Evolutionary conservation across 2,113 vertebrate species (phyloP), one percentile per base, ranked within the genome.

Genomic region (Oncorhynchus clarkii): DNA sequence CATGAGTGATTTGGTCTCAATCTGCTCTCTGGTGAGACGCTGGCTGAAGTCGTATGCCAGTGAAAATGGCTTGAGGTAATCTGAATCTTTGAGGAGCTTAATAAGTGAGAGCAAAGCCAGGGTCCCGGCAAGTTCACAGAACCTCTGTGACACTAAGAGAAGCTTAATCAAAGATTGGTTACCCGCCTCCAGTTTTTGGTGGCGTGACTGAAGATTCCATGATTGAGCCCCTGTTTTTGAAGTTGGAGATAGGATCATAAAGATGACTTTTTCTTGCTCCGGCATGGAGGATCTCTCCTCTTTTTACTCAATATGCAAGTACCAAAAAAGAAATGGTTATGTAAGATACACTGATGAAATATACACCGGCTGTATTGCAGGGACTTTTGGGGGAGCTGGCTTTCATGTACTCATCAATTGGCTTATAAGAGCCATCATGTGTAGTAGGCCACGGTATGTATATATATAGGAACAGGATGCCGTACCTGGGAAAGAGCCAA

Each of bases 21-120:
- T 77, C 81, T 84, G 82, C 73, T 82, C 82, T 77, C 78, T 83
- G 85, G 84, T 86, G 86, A 89, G 80, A 82, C 75, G 77, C 80
- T 78, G 59, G n/a, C 59, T 16, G 76, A 78, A 78, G 81, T 39
- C 13, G 39, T 66, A 66, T 75, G 84, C 77, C 79, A 70, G 72
- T 48, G 60, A 73, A 89, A 86, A 88, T 82, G 86, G 83, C 82
- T 91, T 67, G 49, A 84, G 86, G 84, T 87, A 76, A 84, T 87
- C 77, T 73, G 79, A 88, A 78, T 84, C 79, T 87, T 76, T 76
- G 80, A 86, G 57, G 73, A 81, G 84, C 76, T 80, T 77, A 81
- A 51, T 75, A 78, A 82, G 62, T 68, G 57, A 22, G 72, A 73
- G 72, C 71, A 67, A 78, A 84, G 64, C 67, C 78, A 80, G 70